phyloP scores from a whole-genome alignment of 2,113 vertebrate species.

The Perca schrenkii region DNA sequence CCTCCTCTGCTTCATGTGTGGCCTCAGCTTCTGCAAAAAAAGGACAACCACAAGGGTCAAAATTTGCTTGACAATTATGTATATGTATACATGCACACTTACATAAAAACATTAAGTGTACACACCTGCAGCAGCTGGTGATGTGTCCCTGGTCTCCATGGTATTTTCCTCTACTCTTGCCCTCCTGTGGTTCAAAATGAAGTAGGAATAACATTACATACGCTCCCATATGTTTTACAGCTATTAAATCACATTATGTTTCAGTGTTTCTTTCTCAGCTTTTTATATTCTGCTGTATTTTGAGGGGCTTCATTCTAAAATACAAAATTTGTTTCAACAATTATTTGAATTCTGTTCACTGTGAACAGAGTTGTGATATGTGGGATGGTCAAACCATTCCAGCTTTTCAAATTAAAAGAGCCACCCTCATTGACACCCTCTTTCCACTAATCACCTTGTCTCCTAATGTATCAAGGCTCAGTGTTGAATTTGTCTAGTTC shows the following conservation, averaged over 20 bases:
- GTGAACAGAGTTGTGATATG: neutral
- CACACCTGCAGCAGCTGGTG: constrained; percentile 68
- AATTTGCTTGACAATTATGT: neutral
- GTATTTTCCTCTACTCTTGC: constrained; percentile 56
- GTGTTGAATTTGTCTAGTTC: neutral
- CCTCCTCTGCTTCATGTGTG: constrained; percentile 43
- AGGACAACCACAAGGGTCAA: constrained; percentile 1
- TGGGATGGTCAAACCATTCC: neutral
- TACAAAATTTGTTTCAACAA: neutral
- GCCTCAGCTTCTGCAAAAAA: constrained; percentile 60
- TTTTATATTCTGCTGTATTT: neutral
- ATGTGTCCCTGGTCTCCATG: constrained; percentile 25
- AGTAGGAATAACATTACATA: neutral
- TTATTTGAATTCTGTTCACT: no score
- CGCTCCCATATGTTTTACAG: neutral
- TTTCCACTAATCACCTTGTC: neutral
- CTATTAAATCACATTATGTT: neutral
- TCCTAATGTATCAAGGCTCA: no score
- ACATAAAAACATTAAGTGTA: constrained; percentile 5
- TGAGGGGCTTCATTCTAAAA: neutral
- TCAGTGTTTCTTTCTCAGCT: neutral
- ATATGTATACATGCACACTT: neutral
- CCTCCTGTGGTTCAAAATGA: constrained; percentile 72
- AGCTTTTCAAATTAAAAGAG: neutral
- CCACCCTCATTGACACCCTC: neutral